Evolutionary conservation across 2,113 vertebrate genomes (phyloP).

Genomic region (Charina bottae): DNA sequence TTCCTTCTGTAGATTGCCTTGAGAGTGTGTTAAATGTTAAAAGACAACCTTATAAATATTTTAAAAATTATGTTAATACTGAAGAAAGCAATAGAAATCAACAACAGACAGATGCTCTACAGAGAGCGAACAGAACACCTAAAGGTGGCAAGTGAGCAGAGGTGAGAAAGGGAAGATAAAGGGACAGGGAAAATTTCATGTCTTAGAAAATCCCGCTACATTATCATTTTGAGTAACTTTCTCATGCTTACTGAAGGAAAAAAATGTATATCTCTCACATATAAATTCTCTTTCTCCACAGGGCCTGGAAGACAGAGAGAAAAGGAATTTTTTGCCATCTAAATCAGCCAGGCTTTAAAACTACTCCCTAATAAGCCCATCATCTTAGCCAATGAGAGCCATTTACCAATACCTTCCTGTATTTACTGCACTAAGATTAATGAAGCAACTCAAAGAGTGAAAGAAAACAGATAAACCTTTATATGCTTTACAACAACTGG

Average conservation of each 20-base stretch:
- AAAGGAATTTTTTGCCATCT: not conserved
- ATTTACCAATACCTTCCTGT: not conserved
- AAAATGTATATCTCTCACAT: not conserved
- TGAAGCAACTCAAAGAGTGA: not conserved
- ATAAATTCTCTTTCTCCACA: not conserved
- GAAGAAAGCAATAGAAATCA: not conserved
- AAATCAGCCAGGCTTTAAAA: not conserved
- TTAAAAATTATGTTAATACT: not conserved
- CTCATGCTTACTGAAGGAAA: not conserved
- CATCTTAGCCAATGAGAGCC: not conserved
- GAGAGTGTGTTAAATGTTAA: not conserved
- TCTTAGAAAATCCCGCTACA: not conserved
- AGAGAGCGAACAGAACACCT: not conserved
- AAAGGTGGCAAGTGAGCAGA: not conserved
- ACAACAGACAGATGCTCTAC: not conserved
- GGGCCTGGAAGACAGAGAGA: not conserved
- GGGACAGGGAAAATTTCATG: not conserved
- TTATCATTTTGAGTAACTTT: not conserved
- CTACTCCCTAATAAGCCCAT: not conserved
- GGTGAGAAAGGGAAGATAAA: not conserved
- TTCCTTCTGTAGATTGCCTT: not conserved
- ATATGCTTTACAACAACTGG: conserved; percentile 40
- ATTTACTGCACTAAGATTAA: not conserved
- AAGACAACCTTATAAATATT: not conserved
- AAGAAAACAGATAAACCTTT: conserved; percentile 34